Percentiles rank a stretch among this genome's conserved stretches.
Evolutionary conservation across 2,888 invertebrate species (phyloP).

Genomic region (Gryllus longicercus): DNA sequence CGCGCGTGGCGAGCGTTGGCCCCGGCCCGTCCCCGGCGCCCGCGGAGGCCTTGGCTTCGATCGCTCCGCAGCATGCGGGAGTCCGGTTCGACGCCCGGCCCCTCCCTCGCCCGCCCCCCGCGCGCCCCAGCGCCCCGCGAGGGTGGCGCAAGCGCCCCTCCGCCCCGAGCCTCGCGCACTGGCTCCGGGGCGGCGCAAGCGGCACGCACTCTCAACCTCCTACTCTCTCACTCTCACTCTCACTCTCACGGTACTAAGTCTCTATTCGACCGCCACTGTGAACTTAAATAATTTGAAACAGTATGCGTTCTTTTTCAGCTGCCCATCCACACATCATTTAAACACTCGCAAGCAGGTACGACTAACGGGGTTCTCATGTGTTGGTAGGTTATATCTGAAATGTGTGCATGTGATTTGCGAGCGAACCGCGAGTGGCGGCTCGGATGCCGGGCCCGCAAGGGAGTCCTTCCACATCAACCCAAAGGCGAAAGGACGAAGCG

Average conservation of each 20-base stretch:
- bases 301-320: constrained; percentile 6
- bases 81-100: no score
- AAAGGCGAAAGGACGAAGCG: no score
- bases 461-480: no score
- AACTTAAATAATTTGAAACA: neutral
- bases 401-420: neutral
- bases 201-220: neutral
- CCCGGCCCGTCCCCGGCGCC: no score
- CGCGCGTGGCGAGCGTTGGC: no score
- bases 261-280: neutral
- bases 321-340: constrained; percentile 17
- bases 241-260: no score
- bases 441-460: no score
- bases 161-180: neutral
- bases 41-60: no score
- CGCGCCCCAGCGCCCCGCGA: neutral
- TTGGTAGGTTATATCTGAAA: neutral
- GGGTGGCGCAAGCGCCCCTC: neutral
- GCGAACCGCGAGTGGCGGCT: no score
- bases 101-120: no score
- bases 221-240: neutral
- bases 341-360: constrained; percentile 1
- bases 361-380: neutral
- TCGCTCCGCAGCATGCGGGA: no score
- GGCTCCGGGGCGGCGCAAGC: neutral